phyloP scores from a whole-genome alignment of 2,113 vertebrate species.

The Fukomys damarensis region DNA sequence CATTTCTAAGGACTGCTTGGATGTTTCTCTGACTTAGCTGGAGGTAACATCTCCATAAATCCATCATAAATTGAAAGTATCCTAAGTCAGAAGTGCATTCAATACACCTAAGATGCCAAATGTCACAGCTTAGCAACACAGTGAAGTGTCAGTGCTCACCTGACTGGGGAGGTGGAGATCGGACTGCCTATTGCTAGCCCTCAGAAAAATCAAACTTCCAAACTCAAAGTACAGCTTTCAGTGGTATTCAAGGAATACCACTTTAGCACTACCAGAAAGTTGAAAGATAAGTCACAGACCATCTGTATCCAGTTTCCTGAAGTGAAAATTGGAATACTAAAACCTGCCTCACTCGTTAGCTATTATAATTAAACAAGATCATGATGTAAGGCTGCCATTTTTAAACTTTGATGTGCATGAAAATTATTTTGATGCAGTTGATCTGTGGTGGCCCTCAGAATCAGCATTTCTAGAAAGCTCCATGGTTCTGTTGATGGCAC shows the following conservation, averaged over 20 bases:
- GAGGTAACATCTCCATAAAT: not conserved
- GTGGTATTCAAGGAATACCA: not conserved
- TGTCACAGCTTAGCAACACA: not conserved
- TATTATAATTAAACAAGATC: not conserved
- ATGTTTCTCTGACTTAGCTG: not conserved
- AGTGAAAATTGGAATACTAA: not conserved
- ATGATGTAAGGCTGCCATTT: not conserved
- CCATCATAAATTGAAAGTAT: not conserved
- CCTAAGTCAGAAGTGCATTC: not conserved
- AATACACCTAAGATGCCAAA: not conserved
- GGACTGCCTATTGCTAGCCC: not conserved
- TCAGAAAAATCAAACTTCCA: not conserved
- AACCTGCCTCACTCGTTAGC: not conserved
- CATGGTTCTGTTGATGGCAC: not conserved
- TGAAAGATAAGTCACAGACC: not conserved
- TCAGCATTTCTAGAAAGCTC: not conserved
- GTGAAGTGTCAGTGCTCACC: not conserved
- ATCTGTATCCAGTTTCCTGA: not conserved
- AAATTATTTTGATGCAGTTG: not conserved
- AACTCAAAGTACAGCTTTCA: not conserved
- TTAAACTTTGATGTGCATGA: not conserved
- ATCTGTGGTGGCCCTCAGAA: not conserved
- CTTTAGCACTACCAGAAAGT: not conserved
- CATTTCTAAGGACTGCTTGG: not conserved
- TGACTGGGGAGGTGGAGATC: too few relatives aligned